phyloP scores from a whole-genome alignment of 2,888 invertebrate species.

The Platycheirus rosarum region DNA sequence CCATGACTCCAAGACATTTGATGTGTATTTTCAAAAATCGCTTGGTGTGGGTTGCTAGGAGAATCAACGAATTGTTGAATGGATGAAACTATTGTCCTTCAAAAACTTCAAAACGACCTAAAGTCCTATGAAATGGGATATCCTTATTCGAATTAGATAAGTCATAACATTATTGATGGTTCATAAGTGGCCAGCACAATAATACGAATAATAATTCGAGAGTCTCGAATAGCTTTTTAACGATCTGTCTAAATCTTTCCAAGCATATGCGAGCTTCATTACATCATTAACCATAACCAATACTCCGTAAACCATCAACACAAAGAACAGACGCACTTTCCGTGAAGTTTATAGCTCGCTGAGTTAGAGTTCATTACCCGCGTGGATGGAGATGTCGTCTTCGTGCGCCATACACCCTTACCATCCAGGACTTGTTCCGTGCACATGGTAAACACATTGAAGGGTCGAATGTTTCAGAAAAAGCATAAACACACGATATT shows the following conservation, averaged over 20 bases:
- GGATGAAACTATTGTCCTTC: too few relatives aligned
- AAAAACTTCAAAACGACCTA: too few relatives aligned
- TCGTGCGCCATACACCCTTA: slow-evolving; percentile 6
- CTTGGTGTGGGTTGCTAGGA: too few relatives aligned
- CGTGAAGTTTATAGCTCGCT: slow-evolving; percentile 60
- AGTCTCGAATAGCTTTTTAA: neutral
- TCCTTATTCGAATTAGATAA: neutral
- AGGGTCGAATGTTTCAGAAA: slow-evolving; percentile 8
- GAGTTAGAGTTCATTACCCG: slow-evolving; percentile 71
- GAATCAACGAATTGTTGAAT: too few relatives aligned
- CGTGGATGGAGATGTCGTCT: slow-evolving; percentile 51
- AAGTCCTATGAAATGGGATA: too few relatives aligned
- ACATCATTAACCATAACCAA: neutral
- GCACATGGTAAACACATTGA: too few relatives aligned
- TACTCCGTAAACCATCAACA: slow-evolving; percentile 13
- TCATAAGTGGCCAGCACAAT: slow-evolving; percentile 2
- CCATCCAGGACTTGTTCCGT: too few relatives aligned
- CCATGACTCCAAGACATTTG: too few relatives aligned
- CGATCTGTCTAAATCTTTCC: slow-evolving; percentile 1
- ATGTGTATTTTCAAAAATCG: too few relatives aligned
- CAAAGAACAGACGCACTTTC: slow-evolving; percentile 47
- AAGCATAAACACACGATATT: slow-evolving; percentile 26
- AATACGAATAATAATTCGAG: neutral
- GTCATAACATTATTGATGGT: neutral
- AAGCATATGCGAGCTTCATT: neutral